These are phyloP conservation scores for Mionectes macconnelli DNA, from an alignment of 2,113 vertebrate genomes.

Conservation along the genomic window DNA sequence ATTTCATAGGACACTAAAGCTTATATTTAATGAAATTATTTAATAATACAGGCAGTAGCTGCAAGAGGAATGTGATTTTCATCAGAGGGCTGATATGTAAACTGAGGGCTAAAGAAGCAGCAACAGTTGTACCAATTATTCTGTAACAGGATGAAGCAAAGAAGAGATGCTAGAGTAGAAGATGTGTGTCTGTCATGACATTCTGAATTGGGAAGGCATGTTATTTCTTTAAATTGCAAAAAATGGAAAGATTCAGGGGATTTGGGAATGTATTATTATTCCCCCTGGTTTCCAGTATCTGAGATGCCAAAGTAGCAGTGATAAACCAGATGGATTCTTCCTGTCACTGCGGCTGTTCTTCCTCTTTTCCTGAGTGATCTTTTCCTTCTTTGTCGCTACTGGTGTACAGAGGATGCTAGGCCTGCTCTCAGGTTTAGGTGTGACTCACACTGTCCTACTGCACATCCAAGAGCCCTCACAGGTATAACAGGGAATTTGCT, in stretches of 20 bases:
- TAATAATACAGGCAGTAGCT: neutral
- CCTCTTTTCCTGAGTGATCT: neutral
- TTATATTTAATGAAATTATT: neutral
- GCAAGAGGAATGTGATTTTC: neutral
- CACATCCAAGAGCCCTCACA: neutral
- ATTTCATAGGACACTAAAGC: neutral
- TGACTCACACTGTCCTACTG: neutral
- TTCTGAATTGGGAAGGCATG: neutral
- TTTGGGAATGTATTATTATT: neutral
- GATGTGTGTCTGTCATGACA: neutral
- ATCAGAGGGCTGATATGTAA: neutral
- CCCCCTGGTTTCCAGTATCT: neutral
- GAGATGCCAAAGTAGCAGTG: neutral
- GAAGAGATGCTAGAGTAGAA: neutral
- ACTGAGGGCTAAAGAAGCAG: neutral
- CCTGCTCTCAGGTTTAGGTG: neutral
- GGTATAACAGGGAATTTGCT: neutral
- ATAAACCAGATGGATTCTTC: neutral
- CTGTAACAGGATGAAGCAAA: neutral
- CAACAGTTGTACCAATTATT: neutral
- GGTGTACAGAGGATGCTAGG: neutral
- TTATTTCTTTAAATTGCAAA: neutral
- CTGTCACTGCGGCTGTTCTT: neutral
- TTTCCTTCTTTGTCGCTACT: neutral
- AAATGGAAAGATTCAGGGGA: neutral